phyloP scores from a whole-genome alignment of 2,888 invertebrate species.

The Scaptomyza flava region DNA sequence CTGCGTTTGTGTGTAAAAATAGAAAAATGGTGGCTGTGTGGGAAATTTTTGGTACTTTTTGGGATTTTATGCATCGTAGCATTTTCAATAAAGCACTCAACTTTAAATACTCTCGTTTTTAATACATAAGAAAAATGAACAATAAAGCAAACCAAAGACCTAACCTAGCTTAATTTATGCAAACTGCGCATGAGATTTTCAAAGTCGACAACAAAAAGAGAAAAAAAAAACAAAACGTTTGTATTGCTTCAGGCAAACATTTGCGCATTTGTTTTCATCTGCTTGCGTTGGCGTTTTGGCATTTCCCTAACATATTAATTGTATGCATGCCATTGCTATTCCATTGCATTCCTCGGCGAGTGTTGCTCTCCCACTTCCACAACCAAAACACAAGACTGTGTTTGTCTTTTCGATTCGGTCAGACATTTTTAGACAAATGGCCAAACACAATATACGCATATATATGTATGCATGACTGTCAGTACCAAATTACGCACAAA shows the following conservation, averaged over 20 bases:
- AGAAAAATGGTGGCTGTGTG: slow-evolving; percentile 28
- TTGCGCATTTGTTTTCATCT: slow-evolving; percentile 42
- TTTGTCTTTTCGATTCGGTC: slow-evolving; percentile 11
- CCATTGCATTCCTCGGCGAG: slow-evolving; percentile 19
- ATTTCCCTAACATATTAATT: slow-evolving; percentile 59
- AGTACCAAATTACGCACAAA: slow-evolving; percentile 31
- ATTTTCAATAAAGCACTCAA: neutral
- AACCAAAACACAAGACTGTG: slow-evolving; percentile 18
- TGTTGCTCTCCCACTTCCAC: slow-evolving; percentile 22
- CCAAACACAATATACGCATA: slow-evolving; percentile 16
- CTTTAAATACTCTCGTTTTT: neutral
- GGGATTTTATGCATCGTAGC: neutral
- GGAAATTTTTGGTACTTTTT: slow-evolving; percentile 18
- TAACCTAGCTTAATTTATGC: slow-evolving; percentile 42
- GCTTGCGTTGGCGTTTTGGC: slow-evolving; percentile 71
- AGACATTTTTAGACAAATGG: slow-evolving; percentile 2
- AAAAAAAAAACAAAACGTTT: slow-evolving; percentile 16
- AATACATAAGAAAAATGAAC: slow-evolving; percentile 2
- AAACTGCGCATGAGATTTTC: slow-evolving; percentile 40
- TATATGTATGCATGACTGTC: slow-evolving; percentile 19
- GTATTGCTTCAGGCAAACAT: slow-evolving; percentile 25
- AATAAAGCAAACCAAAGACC: slow-evolving; percentile 14
- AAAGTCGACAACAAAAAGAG: slow-evolving; percentile 11
- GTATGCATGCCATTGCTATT: slow-evolving; percentile 50
- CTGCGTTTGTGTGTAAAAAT: slow-evolving; percentile 32